Conservation (phyloP, 2,888 invertebrate genomes). For the Charanyca ferruginea region DNA sequence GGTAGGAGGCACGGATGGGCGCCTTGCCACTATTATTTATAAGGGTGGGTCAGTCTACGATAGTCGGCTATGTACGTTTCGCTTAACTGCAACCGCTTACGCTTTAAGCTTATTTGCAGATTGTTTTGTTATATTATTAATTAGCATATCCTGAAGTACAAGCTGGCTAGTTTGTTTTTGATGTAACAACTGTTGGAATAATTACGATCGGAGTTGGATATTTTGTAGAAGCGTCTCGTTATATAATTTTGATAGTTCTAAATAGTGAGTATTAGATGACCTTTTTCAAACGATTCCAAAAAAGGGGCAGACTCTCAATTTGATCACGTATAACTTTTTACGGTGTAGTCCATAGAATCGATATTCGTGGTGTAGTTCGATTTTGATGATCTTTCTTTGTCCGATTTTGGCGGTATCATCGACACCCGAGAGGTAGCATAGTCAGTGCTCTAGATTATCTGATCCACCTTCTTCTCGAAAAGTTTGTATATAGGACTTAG, state of each 20-base stretch:
- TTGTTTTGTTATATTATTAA: conserved; percentile 85
- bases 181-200: conserved; percentile 63
- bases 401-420: too few species aligned
- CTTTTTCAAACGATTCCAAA: too few species aligned
- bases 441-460: too few species aligned
- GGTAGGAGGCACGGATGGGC: conserved; percentile 80
- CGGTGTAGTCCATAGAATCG: too few species aligned
- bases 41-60: conserved; percentile 89
- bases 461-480: too few species aligned
- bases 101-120: conserved; percentile 80
- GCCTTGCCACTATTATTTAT: conserved; percentile 90
- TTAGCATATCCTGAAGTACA: conserved; percentile 71
- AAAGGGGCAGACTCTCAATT: too few species aligned
- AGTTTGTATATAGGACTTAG: too few species aligned
- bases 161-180: conserved; percentile 59
- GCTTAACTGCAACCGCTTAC: conserved; percentile 77
- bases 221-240: conserved; percentile 4
- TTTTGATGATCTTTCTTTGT: too few species aligned
- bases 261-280: not conserved
- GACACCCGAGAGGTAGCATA: too few species aligned
- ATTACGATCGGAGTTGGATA: conserved; percentile 35
- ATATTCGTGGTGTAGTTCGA: too few species aligned
- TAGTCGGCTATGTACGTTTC: conserved; percentile 75
- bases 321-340: too few species aligned
- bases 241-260: conserved; percentile 1